A percentile compares a stretch with the other conserved stretches of the same genome.
Conservation (phyloP, 2,888 invertebrate species). For the Formica aserva region DNA sequence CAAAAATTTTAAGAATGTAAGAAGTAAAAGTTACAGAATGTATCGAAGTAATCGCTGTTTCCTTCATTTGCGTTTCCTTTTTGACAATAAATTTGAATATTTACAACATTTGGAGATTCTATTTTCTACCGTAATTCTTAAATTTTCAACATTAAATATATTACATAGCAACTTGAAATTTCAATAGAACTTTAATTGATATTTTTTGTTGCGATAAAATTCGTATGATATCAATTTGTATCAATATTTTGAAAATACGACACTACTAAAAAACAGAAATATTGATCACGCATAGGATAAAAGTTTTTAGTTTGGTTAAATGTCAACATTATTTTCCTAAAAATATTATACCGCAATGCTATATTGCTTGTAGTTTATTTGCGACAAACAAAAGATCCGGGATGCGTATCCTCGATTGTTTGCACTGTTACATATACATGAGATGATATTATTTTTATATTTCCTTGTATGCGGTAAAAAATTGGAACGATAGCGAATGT, state of each 20-base stretch:
- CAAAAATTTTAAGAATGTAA: background rate
- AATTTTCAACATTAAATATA: background rate
- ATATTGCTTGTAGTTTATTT: background rate
- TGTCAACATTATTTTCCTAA: constrained; percentile 36
- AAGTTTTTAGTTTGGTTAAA: constrained; percentile 12
- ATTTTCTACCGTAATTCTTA: background rate
- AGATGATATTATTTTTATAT: constrained; percentile 27
- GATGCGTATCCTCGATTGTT: constrained; percentile 14
- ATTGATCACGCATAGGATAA: background rate
- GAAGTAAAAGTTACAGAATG: background rate
- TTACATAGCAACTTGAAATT: background rate
- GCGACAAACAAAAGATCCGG: background rate
- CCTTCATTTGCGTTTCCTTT: background rate
- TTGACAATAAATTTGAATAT: background rate
- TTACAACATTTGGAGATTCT: background rate
- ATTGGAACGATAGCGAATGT: background rate
- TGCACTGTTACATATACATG: constrained; percentile 4
- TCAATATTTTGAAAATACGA: background rate
- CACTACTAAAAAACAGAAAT: background rate
- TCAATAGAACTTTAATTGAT: background rate
- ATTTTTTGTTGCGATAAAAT: background rate
- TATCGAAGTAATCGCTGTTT: background rate
- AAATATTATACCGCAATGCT: constrained; percentile 1
- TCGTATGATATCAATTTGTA: background rate
- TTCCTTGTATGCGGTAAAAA: background rate